Evolutionary conservation across 2,113 vertebrate genomes (phyloP), one percentile per base, ranked within the genome.

Genomic region (Varanus salvator): DNA sequence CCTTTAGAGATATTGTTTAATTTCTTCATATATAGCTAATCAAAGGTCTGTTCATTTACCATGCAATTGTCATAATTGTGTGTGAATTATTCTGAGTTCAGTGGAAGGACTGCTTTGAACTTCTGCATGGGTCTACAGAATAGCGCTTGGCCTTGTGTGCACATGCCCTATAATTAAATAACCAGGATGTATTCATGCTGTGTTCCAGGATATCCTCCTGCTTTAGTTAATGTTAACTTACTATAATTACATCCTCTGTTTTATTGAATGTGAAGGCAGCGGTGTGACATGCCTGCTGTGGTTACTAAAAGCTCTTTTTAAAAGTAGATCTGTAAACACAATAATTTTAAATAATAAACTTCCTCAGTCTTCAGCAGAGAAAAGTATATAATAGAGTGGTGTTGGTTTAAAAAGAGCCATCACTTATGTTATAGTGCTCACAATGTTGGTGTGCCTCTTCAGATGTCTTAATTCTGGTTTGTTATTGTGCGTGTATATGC

Each of bases 211-310:
- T 71, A 60, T 86, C 34, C n/a, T 71, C 48, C 9, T 85, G 66
- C 17, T 57, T 85, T 80, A 69, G 64, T 90, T 80, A 80, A 85
- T 85, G 68, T 72, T 78, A 44, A 90, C 50, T 90, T 86, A 27
- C 21, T 81, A 17, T 81, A 68, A 90, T 90, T 85, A 34, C 75
- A 80, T 85, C 64, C 66, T 86, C 23, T 80, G 27, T 57, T 89
- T 71, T 44, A 54, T 15, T 48, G 27, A 50, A 25, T 44, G 66
- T 50, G 25, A 44, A 57, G 64, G 66, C 64, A 80, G 15, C 31
- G 57, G 31, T 44, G 19, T 57, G 66, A 38, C 25, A 29, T 6
- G 48, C 29, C 38, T 86, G 14, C n/a, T 72, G 6, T 72, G 50
- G 8, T 69, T 89, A 77, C 54, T 34, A 27, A 76, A 89, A 4